Base-by-base conservation (phyloP, 2,888 invertebrate genomes). In the Drosophila prostipennis region DNA sequence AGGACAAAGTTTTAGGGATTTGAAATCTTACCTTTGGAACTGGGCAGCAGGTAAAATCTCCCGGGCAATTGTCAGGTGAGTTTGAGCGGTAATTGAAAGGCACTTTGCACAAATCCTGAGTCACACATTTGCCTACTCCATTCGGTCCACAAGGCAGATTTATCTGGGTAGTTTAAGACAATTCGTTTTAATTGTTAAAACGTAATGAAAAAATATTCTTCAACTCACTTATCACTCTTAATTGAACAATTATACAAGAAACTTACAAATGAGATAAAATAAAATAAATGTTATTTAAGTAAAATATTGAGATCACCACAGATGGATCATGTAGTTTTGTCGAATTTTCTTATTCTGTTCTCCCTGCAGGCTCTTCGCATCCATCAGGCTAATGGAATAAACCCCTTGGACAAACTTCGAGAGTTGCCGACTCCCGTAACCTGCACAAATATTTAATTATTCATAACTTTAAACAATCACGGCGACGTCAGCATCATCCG, bases 361-460 rank as follows among this genome's bases (percentile, higher is more conserved):
- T 13, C 6, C 4, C 8, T 11, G 14, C 8, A 29, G 2, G 16
- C 23, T 14, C 40, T 10, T 37, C 8, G 14, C 49, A 29, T 64
- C 49, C 64, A 67, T 71, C 78, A 58, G 54, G 16, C 57, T 58
- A 81, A 79, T 82, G 57, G 59, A 60, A 60, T 26, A 52, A 49
- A 32, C 40, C 26, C 39, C 55, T 40, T 51, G 51, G 36, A 45
- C 8, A 39, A 60, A 43, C 34, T 43, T 53, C 7, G 23, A 39
- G 54, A 46, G 43, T 48, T 58, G 60, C 14, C 43, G 59, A 72
- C 65, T 74, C 71, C 51, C 49, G 68, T 76, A 81, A 85, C 83
- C 88, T 80, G 82, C 57, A 65, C 85, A 89, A 90, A 91, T 89
- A 91, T 91, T 91, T 91, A 91, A 91, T 91, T 91, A 91, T 91